A percentile compares a stretch with the other conserved stretches of the same genome.
phyloP scores from a whole-genome alignment of 2,888 invertebrate species.

The Polymixis lichenea region DNA sequence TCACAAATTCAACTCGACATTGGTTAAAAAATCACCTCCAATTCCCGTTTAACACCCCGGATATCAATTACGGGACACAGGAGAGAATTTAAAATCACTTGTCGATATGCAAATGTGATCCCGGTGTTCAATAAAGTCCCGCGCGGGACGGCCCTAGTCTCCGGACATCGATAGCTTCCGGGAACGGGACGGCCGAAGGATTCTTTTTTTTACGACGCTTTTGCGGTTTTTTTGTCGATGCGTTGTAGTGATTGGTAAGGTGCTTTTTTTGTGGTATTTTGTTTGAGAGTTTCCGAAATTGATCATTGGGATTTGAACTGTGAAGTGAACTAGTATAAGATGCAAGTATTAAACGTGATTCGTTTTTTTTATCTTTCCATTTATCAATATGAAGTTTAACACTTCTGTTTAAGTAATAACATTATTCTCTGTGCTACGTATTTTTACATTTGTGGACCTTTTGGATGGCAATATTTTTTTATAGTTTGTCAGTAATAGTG shows the following conservation, averaged over 20 bases:
- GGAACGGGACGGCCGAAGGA: constrained; percentile 72
- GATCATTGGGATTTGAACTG: neutral
- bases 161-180: constrained; percentile 86
- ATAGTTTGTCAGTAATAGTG: no score
- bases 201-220: constrained; percentile 79
- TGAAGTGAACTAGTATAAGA: no score
- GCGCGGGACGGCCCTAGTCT: constrained; percentile 66
- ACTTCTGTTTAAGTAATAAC: neutral
- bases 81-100: constrained; percentile 75
- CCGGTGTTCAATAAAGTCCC: constrained; percentile 77
- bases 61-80: constrained; percentile 78
- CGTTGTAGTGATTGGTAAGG: constrained; percentile 40
- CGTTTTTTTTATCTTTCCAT: no score
- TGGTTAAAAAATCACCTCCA: constrained; percentile 57
- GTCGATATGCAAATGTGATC: constrained; percentile 87
- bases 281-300: neutral
- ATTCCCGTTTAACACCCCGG: constrained; percentile 61
- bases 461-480: no score
- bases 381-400: neutral
- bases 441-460: no score
- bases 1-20: constrained; percentile 24
- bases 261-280: constrained; percentile 66
- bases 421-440: no score
- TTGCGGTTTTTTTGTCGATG: constrained; percentile 71
- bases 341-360: no score